Percentiles rank a stretch among this genome's conserved stretches.
phyloP scores from a whole-genome alignment of 2,888 invertebrate genomes.

The Cantharis rufa region DNA sequence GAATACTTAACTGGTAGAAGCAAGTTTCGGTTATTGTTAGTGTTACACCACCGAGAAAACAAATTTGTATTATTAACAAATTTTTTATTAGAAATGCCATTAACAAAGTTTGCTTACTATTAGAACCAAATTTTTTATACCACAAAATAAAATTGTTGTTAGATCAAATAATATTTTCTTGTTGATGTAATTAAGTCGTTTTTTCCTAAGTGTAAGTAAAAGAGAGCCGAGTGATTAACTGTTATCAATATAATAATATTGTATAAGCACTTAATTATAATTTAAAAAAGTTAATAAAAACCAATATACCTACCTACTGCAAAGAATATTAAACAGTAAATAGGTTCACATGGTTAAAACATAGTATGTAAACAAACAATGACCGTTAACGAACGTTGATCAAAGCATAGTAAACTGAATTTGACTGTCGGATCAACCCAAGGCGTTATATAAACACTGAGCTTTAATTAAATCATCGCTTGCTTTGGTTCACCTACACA shows the following conservation, averaged over 20 bases:
- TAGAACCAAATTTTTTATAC: too few species aligned
- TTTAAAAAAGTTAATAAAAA: not conserved
- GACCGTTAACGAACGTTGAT: constrained; percentile 45
- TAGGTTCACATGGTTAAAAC: constrained; percentile 19
- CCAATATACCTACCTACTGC: not conserved
- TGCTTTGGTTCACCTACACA: constrained; percentile 40
- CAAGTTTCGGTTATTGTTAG: too few species aligned
- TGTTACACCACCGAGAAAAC: too few species aligned
- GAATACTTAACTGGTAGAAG: too few species aligned
- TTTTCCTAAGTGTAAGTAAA: too few species aligned
- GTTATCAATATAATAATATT: not conserved
- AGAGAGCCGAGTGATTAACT: too few species aligned
- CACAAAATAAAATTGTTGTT: too few species aligned
- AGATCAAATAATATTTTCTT: too few species aligned
- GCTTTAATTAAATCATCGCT: constrained; percentile 46
- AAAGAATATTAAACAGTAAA: not conserved
- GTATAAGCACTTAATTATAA: not conserved
- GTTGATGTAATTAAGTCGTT: too few species aligned
- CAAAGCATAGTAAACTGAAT: constrained; percentile 48
- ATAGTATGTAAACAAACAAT: constrained; percentile 37
- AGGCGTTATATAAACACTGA: constrained; percentile 46
- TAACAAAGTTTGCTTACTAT: too few species aligned
- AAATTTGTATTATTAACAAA: too few species aligned
- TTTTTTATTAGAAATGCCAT: too few species aligned
- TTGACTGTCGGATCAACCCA: constrained; percentile 45